Evolutionary conservation across 2,113 vertebrate species (phyloP), one percentile per base, ranked within the genome.

Genomic region (Poecilia latipinna): DNA sequence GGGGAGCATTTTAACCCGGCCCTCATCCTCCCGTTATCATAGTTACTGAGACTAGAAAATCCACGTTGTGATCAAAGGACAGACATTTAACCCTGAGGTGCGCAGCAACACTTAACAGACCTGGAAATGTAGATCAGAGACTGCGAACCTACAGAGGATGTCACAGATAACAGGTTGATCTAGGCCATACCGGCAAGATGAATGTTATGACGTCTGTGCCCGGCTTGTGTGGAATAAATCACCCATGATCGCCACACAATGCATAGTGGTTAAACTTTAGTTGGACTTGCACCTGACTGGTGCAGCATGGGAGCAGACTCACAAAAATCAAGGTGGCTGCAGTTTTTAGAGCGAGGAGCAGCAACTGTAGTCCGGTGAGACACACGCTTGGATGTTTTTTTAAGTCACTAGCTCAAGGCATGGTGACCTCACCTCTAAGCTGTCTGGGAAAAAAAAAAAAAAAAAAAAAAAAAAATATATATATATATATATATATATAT

Each of bases 191-290:
- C 62, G 26, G 70, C 19, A 77, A 86, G 87, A 87, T 86, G 67
- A 89, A 90, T 88, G 78, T 68, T 79, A 39, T 29, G 81, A 83
- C 77, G 77, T 82, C 82, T 54, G 39, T 35, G 42, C 68, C 54
- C 1, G n/a, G 60, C 68, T 68, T 71, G 82, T 63, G 77, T 22
- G 11, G 61, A 86, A 85, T 87, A 71, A 89, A 90, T 92, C 80
- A 85, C 72, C 70, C 1, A 29, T 75, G 77, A 85, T 85, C 48
- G 1, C 72, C 67, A 68, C 79, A 85, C 86, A 84, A 82, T 80
- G 82, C 83, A 77, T 31, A 61, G 54, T 42, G 61, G 66, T 77
- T 74, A 73, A 71, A 79, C 61, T 70, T 74, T 28, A 72, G 75
- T 62, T 65, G 67, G 75, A 73, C 71, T 61, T 76, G 72, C 74